A percentile compares a stretch with the other conserved stretches of the same genome.
These are phyloP conservation scores for Eptatretus atami DNA, from an alignment of 2,797 vertebrate genomes.

Conservation along the genomic window DNA sequence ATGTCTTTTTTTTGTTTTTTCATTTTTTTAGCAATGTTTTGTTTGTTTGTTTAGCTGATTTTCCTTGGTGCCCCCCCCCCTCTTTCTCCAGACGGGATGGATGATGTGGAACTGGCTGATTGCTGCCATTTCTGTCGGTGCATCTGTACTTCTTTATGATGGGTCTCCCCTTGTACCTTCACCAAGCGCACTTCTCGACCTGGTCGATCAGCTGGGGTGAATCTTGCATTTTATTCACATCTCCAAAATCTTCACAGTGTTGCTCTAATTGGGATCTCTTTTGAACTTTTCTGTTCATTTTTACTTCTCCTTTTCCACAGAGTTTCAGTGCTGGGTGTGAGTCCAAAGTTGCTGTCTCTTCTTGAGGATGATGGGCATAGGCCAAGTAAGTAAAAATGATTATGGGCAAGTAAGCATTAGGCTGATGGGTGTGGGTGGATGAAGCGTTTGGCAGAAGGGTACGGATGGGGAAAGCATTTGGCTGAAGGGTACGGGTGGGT, in stretches of 20 bases:
- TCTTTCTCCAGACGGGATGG: conserved; percentile 41
- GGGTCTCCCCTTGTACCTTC: conserved; percentile 72
- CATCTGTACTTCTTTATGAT: conserved; percentile 59
- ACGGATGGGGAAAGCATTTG: background rate
- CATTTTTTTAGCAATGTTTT: too few species aligned
- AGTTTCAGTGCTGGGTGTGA: conserved; percentile 64
- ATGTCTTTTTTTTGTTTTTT: too few species aligned
- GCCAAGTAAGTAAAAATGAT: conserved; percentile 28
- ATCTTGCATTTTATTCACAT: conserved; percentile 9
- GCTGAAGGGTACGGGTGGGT: background rate
- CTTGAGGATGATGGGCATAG: conserved; percentile 51
- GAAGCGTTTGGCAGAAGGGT: background rate
- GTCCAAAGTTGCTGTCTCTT: conserved; percentile 71
- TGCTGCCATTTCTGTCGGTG: conserved; percentile 43
- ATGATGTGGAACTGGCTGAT: conserved; percentile 99
- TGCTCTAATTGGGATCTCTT: background rate
- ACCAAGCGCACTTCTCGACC: conserved; percentile 51
- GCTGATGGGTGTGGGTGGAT: background rate
- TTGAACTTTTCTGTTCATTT: background rate
- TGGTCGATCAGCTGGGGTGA: conserved; percentile 63
- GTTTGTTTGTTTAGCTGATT: too few species aligned
- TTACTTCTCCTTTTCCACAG: conserved; percentile 15
- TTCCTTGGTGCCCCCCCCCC: too few species aligned
- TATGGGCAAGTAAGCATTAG: too few species aligned
- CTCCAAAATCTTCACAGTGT: background rate